Evolutionary conservation across 2,113 vertebrate species (phyloP).

Genomic region (Calyptommatus sinebrachiatus): DNA sequence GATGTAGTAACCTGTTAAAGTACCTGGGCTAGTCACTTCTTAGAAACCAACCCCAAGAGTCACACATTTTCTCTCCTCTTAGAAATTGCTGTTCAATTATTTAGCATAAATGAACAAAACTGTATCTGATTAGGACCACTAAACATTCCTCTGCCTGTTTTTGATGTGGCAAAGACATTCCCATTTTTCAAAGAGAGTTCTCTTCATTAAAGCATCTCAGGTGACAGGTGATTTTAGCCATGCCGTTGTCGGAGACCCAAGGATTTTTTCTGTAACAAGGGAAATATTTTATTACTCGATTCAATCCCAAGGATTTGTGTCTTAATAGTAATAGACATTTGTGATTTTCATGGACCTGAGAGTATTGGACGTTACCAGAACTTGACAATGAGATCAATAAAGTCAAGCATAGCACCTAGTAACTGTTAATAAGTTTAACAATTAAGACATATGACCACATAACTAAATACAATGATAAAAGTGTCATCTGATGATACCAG

Average conservation of each 20-base stretch:
- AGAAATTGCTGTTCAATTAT: conserved; percentile 40
- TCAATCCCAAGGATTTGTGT: neutral
- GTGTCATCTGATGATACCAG: no score
- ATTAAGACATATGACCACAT: no score
- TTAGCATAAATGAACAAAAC: conserved; percentile 23
- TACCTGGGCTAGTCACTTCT: neutral
- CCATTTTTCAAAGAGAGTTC: neutral
- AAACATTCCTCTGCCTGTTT: neutral
- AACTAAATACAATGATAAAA: no score
- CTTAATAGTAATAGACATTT: no score
- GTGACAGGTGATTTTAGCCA: neutral
- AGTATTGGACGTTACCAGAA: no score
- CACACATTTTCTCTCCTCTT: conserved; percentile 13
- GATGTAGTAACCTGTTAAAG: conserved; percentile 31
- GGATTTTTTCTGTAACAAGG: no score
- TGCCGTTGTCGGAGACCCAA: neutral
- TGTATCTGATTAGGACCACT: conserved; percentile 1
- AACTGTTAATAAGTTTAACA: no score
- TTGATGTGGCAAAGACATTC: neutral
- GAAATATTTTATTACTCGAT: no score
- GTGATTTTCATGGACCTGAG: no score
- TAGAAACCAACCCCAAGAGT: conserved; percentile 33
- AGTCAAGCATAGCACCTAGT: no score
- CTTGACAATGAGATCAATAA: no score
- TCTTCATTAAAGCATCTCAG: neutral